A percentile compares a stretch with the other conserved stretches of the same genome.
Conservation (phyloP, 2,888 invertebrate species). For the Drosophila koepferae region DNA sequence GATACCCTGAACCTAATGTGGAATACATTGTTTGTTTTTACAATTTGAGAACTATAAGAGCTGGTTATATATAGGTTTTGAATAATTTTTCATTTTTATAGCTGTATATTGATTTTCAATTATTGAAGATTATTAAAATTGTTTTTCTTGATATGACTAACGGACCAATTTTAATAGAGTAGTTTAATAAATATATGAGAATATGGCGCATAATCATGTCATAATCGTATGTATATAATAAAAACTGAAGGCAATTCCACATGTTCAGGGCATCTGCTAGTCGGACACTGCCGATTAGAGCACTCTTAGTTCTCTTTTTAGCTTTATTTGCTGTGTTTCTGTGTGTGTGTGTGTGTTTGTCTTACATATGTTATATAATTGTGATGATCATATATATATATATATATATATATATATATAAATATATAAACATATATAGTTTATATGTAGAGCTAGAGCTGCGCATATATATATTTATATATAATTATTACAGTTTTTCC, state of each 20-base stretch:
- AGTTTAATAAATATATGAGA: too few relatives aligned
- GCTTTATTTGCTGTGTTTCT: conserved; percentile 43
- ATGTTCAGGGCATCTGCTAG: conserved; percentile 1
- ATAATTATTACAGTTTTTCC: conserved; percentile 32
- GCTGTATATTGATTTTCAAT: too few relatives aligned
- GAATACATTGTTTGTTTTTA: not conserved
- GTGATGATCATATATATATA: conserved; percentile 4
- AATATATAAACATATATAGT: not conserved
- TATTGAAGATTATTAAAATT: too few relatives aligned
- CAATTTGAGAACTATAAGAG: not conserved
- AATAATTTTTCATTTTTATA: not conserved
- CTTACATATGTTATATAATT: conserved; percentile 9
- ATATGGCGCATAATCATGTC: too few relatives aligned
- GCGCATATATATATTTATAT: conserved; percentile 21
- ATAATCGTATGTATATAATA: too few relatives aligned
- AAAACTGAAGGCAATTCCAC: not conserved
- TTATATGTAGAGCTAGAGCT: conserved; percentile 37
- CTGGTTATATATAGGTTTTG: not conserved
- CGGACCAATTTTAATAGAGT: not conserved
- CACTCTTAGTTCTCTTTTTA: conserved; percentile 41
- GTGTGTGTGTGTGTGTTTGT: conserved; percentile 8
- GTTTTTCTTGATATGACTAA: not conserved
- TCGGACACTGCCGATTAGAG: conserved; percentile 8
- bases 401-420: not conserved
- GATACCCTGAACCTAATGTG: not conserved